Percentiles rank a stretch among this genome's conserved stretches.
phyloP scores from a whole-genome alignment of 1,140 invertebrate genomes.

The Drosophila elegans region DNA sequence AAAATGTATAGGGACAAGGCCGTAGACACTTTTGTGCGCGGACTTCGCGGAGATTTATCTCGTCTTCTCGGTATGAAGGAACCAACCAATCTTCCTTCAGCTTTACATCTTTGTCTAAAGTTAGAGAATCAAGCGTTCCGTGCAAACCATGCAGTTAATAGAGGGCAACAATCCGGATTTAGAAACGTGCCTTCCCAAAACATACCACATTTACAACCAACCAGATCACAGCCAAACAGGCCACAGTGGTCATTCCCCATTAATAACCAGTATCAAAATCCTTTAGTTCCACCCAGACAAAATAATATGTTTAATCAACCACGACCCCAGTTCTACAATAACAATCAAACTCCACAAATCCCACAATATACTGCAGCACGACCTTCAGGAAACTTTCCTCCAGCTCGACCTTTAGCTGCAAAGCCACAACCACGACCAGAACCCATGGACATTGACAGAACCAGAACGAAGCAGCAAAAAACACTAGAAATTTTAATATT shows the following conservation, averaged over 20 bases:
- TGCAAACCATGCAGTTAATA: not conserved
- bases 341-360: no score
- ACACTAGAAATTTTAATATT: slow-evolving; percentile 4
- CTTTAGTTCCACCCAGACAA: no score
- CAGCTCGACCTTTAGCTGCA: not conserved
- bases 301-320: not conserved
- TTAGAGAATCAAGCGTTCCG: no score
- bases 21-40: slow-evolving; percentile 25
- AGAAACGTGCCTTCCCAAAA: no score
- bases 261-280: no score
- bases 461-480: not conserved
- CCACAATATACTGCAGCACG: no score
- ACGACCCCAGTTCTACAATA: not conserved
- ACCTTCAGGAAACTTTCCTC: no score
- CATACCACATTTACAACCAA: not conserved
- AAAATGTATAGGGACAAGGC: slow-evolving; percentile 36
- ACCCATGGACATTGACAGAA: slow-evolving; percentile 31
- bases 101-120: slow-evolving; percentile 19
- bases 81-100: slow-evolving; percentile 22
- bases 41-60: slow-evolving; percentile 1
- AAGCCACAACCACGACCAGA: slow-evolving; percentile 11
- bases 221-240: not conserved
- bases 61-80: slow-evolving; percentile 21
- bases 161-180: not conserved
- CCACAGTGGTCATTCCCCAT: no score